phyloP scores from a whole-genome alignment of 2,888 invertebrate genomes.

The Amphipyra tragopoginis region DNA sequence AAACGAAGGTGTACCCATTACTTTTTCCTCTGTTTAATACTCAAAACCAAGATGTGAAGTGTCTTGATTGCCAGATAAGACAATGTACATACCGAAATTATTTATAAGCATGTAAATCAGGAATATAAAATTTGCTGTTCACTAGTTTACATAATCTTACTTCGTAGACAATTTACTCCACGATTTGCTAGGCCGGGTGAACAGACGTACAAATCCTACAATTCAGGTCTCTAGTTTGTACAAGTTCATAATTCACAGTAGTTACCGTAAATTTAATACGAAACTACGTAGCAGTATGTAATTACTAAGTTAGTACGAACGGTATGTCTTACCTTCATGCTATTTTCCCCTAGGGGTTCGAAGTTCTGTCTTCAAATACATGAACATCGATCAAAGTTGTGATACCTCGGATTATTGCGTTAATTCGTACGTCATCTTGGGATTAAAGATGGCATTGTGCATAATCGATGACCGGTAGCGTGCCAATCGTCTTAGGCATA shows the following conservation, averaged over 20 bases:
- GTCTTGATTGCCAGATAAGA: not conserved
- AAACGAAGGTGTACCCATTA: too few relatives aligned
- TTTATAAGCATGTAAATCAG: slow-evolving; percentile 7
- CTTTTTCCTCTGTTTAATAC: not conserved
- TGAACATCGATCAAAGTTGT: slow-evolving; percentile 40
- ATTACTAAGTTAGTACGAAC: slow-evolving; percentile 41
- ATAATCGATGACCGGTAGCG: slow-evolving; percentile 29
- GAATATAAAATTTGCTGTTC: slow-evolving; percentile 1
- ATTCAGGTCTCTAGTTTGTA: slow-evolving; percentile 20
- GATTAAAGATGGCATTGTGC: slow-evolving; percentile 41
- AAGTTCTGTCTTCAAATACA: slow-evolving; percentile 35
- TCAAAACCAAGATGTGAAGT: not conserved
- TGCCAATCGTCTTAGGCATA: slow-evolving; percentile 28
- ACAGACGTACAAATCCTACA: slow-evolving; percentile 28
- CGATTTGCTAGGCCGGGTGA: slow-evolving; percentile 1
- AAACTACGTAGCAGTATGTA: slow-evolving; percentile 36
- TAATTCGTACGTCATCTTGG: slow-evolving; percentile 31
- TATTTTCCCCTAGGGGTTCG: slow-evolving; percentile 32
- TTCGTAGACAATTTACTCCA: slow-evolving; percentile 11
- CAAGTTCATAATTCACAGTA: slow-evolving; percentile 48
- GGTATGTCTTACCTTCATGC: slow-evolving; percentile 24
- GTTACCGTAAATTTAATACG: slow-evolving; percentile 53
- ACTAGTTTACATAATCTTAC: slow-evolving; percentile 6
- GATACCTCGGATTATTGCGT: slow-evolving; percentile 34
- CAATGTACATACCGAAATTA: not conserved